Conservation (phyloP, 2,113 vertebrate species). For the Rhinolophus ferrumequinum region DNA sequence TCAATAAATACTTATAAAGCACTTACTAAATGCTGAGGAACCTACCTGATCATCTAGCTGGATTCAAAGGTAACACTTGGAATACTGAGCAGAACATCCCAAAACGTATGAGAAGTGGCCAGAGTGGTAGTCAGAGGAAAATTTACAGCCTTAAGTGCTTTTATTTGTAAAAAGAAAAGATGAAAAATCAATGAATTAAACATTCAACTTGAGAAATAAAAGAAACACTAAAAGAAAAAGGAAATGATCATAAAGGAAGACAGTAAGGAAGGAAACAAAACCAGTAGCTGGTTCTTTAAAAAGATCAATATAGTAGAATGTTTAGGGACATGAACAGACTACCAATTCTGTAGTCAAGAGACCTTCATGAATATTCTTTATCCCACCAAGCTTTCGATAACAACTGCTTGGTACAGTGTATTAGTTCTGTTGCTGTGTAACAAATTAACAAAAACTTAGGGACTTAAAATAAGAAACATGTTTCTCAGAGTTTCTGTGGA, state of each 20-base stretch:
- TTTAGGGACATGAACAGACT: not conserved
- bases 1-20: not conserved
- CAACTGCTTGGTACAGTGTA: not conserved
- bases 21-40: not conserved
- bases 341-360: not conserved
- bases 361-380: not conserved
- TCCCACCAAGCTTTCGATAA: not conserved
- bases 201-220: not conserved
- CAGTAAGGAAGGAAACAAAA: not conserved
- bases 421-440: not conserved
- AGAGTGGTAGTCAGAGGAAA: not conserved
- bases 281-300: not conserved
- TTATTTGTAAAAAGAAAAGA: not conserved
- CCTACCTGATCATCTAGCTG: not conserved
- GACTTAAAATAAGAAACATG: not conserved
- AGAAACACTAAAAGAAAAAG: not conserved
- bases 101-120: not conserved
- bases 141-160: not conserved
- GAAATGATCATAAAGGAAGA: not conserved
- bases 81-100: not conserved
- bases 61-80: not conserved
- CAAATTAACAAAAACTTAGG: not conserved
- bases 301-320: not conserved
- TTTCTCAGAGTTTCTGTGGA: not conserved
- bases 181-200: not conserved